Base-by-base conservation (phyloP, 1,140 invertebrate genomes). In the Papilio glaucus region DNA sequence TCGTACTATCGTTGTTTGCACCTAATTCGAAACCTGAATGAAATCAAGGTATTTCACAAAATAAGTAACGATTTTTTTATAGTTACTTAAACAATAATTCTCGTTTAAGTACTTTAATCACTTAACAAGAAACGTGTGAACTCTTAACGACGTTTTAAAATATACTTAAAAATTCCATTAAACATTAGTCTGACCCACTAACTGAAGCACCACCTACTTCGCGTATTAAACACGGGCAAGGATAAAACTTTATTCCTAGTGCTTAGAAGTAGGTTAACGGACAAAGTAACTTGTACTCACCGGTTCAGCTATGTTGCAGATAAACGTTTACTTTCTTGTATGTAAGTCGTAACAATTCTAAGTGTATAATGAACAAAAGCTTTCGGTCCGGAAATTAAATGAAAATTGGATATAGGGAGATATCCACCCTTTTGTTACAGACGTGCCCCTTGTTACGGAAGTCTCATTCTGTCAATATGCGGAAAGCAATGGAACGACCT, bases 281-380 rank as follows among this genome's bases (percentile, higher is more conserved):
- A 65, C 62, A 65, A 65, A 65, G 62, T 65, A 38, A 65, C 62
- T 65, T 38, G n/a, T 39, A 65, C n/a, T 21, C 9, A 41, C 29
- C 12, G 12, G 37, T 65, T 41, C 37, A 65, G n/a, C 62, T 24
- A 57, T 37, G 62, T 37, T 38, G 33, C 29, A 65, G 37, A 65
- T 65, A 65, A 37, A 37, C 7, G 62, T 39, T 39, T 65, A 21
- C 37, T 65, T 24, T 39, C 15, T 21, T 37, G 9, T 57, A 57
- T 15, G 13, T 41, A 45, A 33, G 13, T 7, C 4, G n/a, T 45
- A 6, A 49, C 15, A 9, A 49, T 18, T 49, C 45, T 45, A 41
- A 41, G 13, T 13, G 12, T 49, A 1, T 10, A 49, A 49, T 18
- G 7, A 0, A 18, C 12, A 18, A 45, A 18, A 49, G 15, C 6